Conservation (phyloP, 2,888 invertebrate genomes). For the Catocala nupta region DNA sequence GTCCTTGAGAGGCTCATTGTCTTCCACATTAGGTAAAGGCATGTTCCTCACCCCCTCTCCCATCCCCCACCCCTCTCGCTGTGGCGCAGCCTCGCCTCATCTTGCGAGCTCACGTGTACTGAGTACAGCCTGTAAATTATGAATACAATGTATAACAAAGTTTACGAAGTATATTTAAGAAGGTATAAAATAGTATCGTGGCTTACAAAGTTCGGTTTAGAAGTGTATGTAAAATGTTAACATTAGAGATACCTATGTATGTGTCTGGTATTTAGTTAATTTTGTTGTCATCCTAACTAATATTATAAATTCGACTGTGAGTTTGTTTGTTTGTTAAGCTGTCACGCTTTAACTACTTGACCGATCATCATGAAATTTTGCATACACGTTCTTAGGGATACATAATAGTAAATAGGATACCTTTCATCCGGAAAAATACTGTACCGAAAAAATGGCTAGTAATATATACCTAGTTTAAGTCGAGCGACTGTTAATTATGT, state of each 20-base stretch:
- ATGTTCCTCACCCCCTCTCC: constrained; percentile 56
- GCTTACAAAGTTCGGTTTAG: background rate
- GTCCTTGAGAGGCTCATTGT: constrained; percentile 77
- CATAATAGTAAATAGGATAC: too few species aligned
- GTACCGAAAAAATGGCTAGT: too few species aligned
- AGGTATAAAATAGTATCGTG: constrained; percentile 12
- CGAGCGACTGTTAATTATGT: too few species aligned
- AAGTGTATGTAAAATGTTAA: constrained; percentile 3
- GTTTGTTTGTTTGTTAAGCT: too few species aligned
- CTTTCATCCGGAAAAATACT: too few species aligned
- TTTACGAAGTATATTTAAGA: constrained; percentile 31
- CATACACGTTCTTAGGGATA: too few species aligned
- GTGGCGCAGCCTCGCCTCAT: constrained; percentile 59
- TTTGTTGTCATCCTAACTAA: background rate
- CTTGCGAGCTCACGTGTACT: constrained; percentile 73
- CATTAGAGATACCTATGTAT: background rate
- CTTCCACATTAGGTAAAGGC: constrained; percentile 84
- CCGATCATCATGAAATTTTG: too few species aligned
- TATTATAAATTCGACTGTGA: too few species aligned
- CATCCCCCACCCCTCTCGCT: constrained; percentile 35
- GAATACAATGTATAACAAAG: constrained; percentile 30
- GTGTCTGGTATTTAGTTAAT: background rate
- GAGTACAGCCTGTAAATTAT: constrained; percentile 48
- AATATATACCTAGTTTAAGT: too few species aligned
- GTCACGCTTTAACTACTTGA: too few species aligned